Base-by-base conservation (phyloP, 2,888 invertebrate species). In the Patella caerulea region DNA sequence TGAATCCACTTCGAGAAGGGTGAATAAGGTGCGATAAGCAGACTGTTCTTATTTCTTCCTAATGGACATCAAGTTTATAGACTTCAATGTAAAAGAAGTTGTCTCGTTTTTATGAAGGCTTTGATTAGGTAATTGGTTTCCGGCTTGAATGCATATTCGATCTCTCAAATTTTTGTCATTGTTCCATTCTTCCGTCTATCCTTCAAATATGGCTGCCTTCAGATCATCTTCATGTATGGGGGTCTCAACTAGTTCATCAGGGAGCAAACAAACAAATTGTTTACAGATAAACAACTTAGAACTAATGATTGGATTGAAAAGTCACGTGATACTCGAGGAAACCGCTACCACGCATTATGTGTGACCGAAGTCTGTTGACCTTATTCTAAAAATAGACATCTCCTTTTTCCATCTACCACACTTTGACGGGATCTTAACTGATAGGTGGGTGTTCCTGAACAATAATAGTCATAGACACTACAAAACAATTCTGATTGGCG, bases 241-340 rank as follows among this genome's bases (percentile, higher is more conserved):
- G 88, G 86, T 87, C 85, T 85, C 88, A 85, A 79, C 80, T 85
- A 81, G 84, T 84, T 82, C 81, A 83, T 83, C 88, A 88, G 79
- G 87, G 88, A 84, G 88, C 87, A 87, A 88, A 88, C 86, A 88
- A 88, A 87, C 86, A 88, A 88, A 80, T 88, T 88, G 86, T 87
- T 88, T 86, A 87, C 86, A 80, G 85, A 85, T 88, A 88, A 88
- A 87, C 87, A 88, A 86, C 84, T 81, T 82, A 83, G 84, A 84
- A 84, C 80, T 86, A 86, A 83, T 86, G 88, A 86, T 86, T 87
- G 87, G 86, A 83, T 87, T 87, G 83, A 84, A 83, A 82, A 78
- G 83, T 86, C 87, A 87, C 87, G 86, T 87, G 87, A 84, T 83
- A 81, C 82, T 83, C 74, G 79, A 80, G 80, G 79, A 80, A 80